These are phyloP conservation scores for Paracyclopina nana DNA, from an alignment of 1,140 invertebrate genomes.

Conservation along the genomic window DNA sequence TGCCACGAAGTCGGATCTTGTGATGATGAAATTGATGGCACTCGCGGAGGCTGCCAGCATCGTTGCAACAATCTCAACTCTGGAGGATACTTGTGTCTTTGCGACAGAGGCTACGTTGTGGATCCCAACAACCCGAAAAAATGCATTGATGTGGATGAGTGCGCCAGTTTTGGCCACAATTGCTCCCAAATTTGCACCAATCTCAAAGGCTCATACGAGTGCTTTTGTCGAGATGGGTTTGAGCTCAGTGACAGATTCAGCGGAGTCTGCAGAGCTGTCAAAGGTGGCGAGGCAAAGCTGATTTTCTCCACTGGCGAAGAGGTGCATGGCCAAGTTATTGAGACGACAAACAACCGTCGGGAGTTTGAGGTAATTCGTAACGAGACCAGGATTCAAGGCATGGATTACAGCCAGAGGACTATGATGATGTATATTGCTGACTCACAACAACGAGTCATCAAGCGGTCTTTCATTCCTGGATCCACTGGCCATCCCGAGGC, in stretches of 20 bases:
- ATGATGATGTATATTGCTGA: conserved; percentile 87
- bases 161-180: conserved; percentile 52
- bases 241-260: conserved; percentile 45
- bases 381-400: conserved; percentile 61
- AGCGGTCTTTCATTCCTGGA: conserved; percentile 67
- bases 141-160: conserved; percentile 61
- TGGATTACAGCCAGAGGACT: conserved; percentile 58
- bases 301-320: conserved; percentile 53
- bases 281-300: conserved; percentile 25
- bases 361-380: conserved; percentile 52
- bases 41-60: conserved; percentile 77
- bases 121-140: conserved; percentile 31
- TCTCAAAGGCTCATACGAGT: conserved; percentile 73
- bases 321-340: conserved; percentile 38
- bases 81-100: conserved; percentile 66
- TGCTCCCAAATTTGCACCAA: conserved; percentile 83
- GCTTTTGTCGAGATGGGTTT: conserved; percentile 65
- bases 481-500: conserved; percentile 34
- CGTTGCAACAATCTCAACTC: conserved; percentile 61
- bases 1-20: conserved; percentile 37
- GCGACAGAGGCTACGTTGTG: conserved; percentile 63
- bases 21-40: conserved; percentile 20
- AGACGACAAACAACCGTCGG: conserved; percentile 34
- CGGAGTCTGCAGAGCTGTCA: conserved; percentile 54
- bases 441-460: conserved; percentile 65